Conservation (phyloP, 2,797 vertebrate genomes). For the Crypturellus tataupa region DNA sequence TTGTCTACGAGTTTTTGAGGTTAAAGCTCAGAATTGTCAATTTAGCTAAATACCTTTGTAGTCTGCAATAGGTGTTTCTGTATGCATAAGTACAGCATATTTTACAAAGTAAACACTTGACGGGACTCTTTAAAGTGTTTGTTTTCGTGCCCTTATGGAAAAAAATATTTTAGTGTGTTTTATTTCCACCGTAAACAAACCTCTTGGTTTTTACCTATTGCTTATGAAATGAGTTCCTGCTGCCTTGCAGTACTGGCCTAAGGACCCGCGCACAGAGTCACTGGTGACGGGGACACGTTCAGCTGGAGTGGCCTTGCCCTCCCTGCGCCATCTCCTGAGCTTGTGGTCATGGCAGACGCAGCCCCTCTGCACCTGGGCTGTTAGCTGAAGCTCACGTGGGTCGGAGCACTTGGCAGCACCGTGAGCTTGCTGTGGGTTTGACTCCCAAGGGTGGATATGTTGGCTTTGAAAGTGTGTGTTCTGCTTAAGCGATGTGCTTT, state of each 20-base stretch:
- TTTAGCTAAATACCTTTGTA: not conserved
- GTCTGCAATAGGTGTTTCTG: not conserved
- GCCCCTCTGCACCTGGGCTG: not conserved
- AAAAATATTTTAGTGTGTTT: not conserved
- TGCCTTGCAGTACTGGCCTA: not conserved
- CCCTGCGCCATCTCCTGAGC: fast-evolving
- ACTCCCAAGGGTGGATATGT: not conserved
- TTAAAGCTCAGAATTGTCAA: not conserved
- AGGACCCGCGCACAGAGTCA: not conserved
- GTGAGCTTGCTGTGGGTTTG: fast-evolving
- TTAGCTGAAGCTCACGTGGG: not conserved
- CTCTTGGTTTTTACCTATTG: not conserved
- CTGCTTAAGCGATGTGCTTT: not conserved
- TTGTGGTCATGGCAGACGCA: not conserved
- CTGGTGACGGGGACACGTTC: not conserved
- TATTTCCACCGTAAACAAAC: not conserved
- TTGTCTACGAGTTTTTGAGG: not conserved
- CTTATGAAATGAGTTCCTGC: not conserved
- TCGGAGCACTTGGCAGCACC: not conserved
- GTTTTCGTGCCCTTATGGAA: not conserved
- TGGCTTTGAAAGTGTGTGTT: not conserved
- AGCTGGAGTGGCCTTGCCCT: not conserved
- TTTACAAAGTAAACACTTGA: not conserved
- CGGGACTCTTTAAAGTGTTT: fast-evolving
- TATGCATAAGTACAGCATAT: not conserved